phyloP scores from a whole-genome alignment of 2,888 invertebrate genomes.

The Platycnemis pennipes region DNA sequence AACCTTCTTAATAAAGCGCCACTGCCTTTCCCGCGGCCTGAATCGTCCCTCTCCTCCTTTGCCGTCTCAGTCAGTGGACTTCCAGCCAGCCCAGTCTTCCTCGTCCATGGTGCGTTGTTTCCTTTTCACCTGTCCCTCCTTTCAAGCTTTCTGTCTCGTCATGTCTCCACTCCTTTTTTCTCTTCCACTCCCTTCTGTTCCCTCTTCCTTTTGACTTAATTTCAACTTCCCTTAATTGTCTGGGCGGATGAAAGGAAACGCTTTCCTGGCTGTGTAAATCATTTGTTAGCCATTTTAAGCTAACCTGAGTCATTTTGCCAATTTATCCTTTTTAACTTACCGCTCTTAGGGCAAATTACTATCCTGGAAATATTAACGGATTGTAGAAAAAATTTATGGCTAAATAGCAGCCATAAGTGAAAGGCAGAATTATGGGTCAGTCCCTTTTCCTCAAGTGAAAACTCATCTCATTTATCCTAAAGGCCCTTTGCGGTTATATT shows the following conservation, averaged over 20 bases:
- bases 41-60: background rate
- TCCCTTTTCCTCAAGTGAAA: too few species aligned
- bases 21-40: background rate
- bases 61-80: background rate
- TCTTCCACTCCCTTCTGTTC: background rate
- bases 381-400: too few species aligned
- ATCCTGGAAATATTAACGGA: too few species aligned
- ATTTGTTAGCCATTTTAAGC: background rate
- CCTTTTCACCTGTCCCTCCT: background rate
- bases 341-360: too few species aligned
- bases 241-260: background rate
- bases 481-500: too few species aligned
- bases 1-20: background rate
- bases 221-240: conserved; percentile 29
- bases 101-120: background rate
- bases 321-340: background rate
- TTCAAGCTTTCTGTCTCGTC: background rate
- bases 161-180: background rate
- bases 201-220: background rate
- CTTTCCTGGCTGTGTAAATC: conserved; percentile 12
- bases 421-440: too few species aligned
- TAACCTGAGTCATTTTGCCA: background rate
- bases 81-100: background rate
- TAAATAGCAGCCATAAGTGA: too few species aligned
- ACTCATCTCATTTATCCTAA: too few species aligned